Base-by-base conservation (phyloP, 2,888 invertebrate species). In the Gisinianus flammeolus region DNA sequence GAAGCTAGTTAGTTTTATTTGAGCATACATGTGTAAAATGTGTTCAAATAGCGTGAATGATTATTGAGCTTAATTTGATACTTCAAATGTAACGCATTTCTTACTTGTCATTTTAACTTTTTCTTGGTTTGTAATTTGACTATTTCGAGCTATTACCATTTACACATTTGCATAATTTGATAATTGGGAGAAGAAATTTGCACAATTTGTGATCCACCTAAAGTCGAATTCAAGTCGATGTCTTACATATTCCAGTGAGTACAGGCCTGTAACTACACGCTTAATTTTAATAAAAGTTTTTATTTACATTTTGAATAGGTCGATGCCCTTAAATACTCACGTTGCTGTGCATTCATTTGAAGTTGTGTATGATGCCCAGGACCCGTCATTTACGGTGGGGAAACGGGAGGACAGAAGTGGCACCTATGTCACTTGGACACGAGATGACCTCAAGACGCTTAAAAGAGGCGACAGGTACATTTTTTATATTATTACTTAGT, bases 361-460 rank as follows among this genome's bases (percentile, higher is more conserved):
- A 86, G 90, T 92, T 0, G 90, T 90, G 66, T 91, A 91, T 80
- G 92, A 92, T 78, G 90, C 91, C 31, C 92, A 92, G 82, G 91
- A 91, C 86, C 90, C 92, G 0, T 91, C 91, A 79, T 93, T 93
- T 87, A 92, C 93, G 82, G 92, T 92, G 30, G 91, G 91, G 0
- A 90, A 91, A 22, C 89, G 91, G 77, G 90, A 92, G 22, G 91
- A 91, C 77, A 88, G 89, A 70, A 90, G 91, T 6, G 92, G 93
- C 16, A 89, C 92, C 26, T 91, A 90, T 86, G 90, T 95, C 56
- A 94, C 94, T 83, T 95, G 95, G 95, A 92, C 93, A 0, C 89
- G 92, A 5, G 94, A 95, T 84, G 92, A 93, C 83, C 90, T 92
- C 58, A 91, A 91, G 62, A 84, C 85, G 1, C 88, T 95, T 69